These are phyloP conservation scores for Procapra przewalskii DNA, from an alignment of 2,113 vertebrate species.

Conservation along the genomic window DNA sequence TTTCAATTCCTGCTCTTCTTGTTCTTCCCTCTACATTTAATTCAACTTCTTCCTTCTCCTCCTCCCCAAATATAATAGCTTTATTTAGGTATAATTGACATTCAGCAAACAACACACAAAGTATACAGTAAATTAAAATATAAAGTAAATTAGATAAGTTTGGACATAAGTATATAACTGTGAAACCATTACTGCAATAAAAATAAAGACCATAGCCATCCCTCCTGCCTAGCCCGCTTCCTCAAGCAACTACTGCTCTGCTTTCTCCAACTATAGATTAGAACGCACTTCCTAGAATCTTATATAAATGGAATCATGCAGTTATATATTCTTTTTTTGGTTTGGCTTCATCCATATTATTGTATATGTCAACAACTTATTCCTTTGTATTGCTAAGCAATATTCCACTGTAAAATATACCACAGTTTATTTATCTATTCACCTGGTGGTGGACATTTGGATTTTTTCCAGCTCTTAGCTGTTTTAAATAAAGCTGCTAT, in stretches of 20 bases:
- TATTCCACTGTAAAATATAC: background rate
- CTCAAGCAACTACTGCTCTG: background rate
- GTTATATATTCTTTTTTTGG: background rate
- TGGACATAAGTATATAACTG: background rate
- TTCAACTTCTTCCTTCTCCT: background rate
- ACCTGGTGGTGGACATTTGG: background rate
- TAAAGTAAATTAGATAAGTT: background rate
- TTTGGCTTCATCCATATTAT: background rate
- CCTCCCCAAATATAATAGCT: background rate
- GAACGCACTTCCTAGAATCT: background rate
- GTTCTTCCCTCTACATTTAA: background rate
- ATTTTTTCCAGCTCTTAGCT: background rate
- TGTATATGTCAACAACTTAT: background rate
- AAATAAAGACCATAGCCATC: background rate
- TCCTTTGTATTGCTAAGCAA: background rate
- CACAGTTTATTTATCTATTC: background rate
- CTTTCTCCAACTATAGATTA: background rate
- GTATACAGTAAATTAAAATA: background rate
- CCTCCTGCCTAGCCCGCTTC: background rate
- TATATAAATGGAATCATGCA: background rate
- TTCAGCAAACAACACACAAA: background rate
- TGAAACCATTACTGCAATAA: background rate
- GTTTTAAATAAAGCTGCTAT: background rate
- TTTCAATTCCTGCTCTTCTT: background rate
- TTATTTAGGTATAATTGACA: background rate